Evolutionary conservation across 2,113 vertebrate genomes (phyloP).

Genomic region (Isichthys henryi): DNA sequence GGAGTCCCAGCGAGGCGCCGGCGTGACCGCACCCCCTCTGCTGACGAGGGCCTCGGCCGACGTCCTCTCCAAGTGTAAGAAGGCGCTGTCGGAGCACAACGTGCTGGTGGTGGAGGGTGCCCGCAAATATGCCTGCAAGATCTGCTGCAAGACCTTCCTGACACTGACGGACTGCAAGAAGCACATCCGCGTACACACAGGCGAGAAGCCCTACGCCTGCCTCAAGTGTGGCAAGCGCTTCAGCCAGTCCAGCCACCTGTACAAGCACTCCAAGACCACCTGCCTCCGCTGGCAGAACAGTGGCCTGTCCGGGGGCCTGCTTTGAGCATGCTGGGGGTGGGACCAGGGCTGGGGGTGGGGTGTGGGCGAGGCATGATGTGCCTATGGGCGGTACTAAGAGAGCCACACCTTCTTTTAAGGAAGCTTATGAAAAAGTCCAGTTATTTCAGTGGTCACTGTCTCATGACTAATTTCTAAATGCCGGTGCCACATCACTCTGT

Average conservation of each 20-base stretch:
- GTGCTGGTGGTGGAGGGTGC: conserved; percentile 93
- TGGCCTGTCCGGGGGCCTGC: conserved; percentile 79
- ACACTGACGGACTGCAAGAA: conserved; percentile 97
- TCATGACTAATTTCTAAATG: background rate
- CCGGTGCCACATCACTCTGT: background rate
- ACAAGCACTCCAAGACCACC: conserved; percentile 96
- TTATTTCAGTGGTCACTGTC: background rate
- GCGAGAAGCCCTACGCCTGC: conserved; percentile 91
- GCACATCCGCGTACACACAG: conserved; percentile 93
- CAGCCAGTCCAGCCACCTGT: conserved; percentile 94
- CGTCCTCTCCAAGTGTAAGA: conserved; percentile 94
- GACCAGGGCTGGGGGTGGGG: background rate
- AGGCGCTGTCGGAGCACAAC: conserved; percentile 94
- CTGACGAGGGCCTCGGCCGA: conserved; percentile 90
- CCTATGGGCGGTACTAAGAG: background rate
- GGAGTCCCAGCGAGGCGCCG: conserved; percentile 60
- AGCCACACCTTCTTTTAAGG: background rate
- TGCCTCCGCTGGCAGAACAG: conserved; percentile 94
- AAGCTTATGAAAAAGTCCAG: background rate
- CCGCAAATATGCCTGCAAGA: conserved; percentile 93
- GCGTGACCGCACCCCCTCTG: conserved; percentile 62
- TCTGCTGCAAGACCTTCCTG: conserved; percentile 97
- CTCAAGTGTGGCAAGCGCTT: conserved; percentile 95
- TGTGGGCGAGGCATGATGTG: background rate
- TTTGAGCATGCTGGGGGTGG: conserved; percentile 51